Conservation (phyloP, 2,888 invertebrate species). For the Netelia melanura region DNA sequence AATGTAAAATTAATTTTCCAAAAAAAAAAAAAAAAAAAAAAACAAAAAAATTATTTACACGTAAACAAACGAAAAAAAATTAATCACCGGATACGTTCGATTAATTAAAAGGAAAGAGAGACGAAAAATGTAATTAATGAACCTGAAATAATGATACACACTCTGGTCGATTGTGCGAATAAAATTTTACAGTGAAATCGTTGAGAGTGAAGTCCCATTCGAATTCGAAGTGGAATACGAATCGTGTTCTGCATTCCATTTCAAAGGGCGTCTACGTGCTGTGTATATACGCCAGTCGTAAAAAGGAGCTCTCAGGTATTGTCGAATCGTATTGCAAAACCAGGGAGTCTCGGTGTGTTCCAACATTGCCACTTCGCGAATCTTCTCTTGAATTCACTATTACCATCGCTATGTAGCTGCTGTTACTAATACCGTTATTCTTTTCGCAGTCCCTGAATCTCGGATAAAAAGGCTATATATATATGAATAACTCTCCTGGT, state of each 20-base stretch:
- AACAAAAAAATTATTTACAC: neutral
- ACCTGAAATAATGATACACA: neutral
- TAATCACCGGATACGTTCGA: neutral
- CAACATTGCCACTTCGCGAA: constrained; percentile 10
- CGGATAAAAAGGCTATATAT: too few species aligned
- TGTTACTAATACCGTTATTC: constrained; percentile 1
- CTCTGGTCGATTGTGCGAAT: constrained; percentile 15
- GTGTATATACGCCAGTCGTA: constrained; percentile 39
- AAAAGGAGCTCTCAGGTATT: constrained; percentile 45
- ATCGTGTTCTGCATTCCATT: constrained; percentile 52
- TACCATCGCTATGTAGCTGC: constrained; percentile 1
- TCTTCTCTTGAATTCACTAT: constrained; percentile 7
- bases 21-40: neutral
- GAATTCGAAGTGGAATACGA: constrained; percentile 52
- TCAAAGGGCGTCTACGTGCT: neutral
- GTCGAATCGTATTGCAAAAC: constrained; percentile 53
- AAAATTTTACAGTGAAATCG: constrained; percentile 40
- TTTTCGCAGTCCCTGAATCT: neutral
- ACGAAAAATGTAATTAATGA: constrained; percentile 29
- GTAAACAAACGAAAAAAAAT: neutral
- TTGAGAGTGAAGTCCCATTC: constrained; percentile 12
- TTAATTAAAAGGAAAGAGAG: neutral
- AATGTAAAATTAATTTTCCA: neutral
- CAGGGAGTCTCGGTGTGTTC: neutral
- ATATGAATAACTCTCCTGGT: too few species aligned